phyloP scores from a whole-genome alignment of 2,888 invertebrate species.

The Leptopterna dolabrata region DNA sequence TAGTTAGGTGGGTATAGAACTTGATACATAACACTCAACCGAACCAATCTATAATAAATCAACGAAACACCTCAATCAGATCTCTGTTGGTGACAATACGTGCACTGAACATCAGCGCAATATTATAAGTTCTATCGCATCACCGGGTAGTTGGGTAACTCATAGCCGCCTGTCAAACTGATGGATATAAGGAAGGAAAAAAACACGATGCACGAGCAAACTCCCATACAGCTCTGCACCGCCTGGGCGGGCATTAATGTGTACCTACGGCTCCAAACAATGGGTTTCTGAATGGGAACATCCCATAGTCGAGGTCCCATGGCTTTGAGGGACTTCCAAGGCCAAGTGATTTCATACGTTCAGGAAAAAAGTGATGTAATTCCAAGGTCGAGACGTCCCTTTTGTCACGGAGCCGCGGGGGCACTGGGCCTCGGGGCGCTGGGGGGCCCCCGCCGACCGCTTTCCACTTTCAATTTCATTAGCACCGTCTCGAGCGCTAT shows the following conservation, averaged over 20 bases:
- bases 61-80: too few relatives aligned
- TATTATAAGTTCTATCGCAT: background rate
- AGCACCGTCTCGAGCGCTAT: constrained; percentile 15
- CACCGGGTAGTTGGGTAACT: background rate
- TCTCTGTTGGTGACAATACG: too few relatives aligned
- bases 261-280: constrained; percentile 6
- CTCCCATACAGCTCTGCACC: background rate
- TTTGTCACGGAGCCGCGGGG: constrained; percentile 29
- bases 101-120: background rate
- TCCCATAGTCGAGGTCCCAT: constrained; percentile 23
- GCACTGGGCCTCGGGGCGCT: background rate
- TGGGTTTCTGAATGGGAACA: constrained; percentile 40
- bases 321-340: constrained; percentile 25
- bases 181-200: background rate
- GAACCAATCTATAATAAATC: too few relatives aligned
- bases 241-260: background rate
- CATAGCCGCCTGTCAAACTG: background rate
- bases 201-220: background rate
- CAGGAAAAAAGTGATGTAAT: constrained; percentile 52
- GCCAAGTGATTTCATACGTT: constrained; percentile 50
- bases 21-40: too few relatives aligned
- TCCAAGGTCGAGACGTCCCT: constrained; percentile 50
- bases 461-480: constrained; percentile 43
- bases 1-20: too few relatives aligned
- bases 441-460: background rate